phyloP scores from a whole-genome alignment of 2,888 invertebrate genomes.

The Ceratothoa steindachneri region DNA sequence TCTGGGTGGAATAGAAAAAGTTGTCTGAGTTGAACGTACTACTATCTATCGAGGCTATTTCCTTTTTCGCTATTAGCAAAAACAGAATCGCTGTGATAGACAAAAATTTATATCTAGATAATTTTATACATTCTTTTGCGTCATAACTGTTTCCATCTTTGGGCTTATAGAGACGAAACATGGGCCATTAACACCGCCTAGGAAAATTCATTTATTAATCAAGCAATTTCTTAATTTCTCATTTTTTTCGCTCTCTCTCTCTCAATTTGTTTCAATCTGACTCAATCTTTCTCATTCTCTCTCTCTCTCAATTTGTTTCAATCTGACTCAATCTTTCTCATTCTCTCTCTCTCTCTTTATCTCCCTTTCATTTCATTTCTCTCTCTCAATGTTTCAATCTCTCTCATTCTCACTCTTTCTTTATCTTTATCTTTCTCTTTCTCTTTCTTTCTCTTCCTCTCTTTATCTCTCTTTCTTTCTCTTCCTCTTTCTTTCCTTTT shows the following conservation, averaged over 20 bases:
- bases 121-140: no score
- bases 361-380: background rate
- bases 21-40: no score
- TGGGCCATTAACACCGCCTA: no score
- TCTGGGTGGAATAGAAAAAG: no score
- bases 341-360: conserved; percentile 1
- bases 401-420: conserved; percentile 6
- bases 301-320: background rate
- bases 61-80: no score
- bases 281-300: conserved; percentile 7
- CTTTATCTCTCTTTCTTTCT: background rate
- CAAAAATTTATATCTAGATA: no score
- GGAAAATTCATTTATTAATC: no score
- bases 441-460: background rate
- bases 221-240: background rate
- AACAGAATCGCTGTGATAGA: no score
- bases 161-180: no score
- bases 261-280: background rate
- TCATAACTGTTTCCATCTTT: no score
- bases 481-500: background rate
- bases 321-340: background rate
- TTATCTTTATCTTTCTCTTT: background rate
- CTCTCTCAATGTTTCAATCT: conserved; percentile 13
- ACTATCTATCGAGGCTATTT: no score
- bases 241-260: conserved; percentile 5